Percentiles rank a stretch among this genome's conserved stretches.
Evolutionary conservation across 2,113 vertebrate species (phyloP).

Genomic region (Pipra filicauda): DNA sequence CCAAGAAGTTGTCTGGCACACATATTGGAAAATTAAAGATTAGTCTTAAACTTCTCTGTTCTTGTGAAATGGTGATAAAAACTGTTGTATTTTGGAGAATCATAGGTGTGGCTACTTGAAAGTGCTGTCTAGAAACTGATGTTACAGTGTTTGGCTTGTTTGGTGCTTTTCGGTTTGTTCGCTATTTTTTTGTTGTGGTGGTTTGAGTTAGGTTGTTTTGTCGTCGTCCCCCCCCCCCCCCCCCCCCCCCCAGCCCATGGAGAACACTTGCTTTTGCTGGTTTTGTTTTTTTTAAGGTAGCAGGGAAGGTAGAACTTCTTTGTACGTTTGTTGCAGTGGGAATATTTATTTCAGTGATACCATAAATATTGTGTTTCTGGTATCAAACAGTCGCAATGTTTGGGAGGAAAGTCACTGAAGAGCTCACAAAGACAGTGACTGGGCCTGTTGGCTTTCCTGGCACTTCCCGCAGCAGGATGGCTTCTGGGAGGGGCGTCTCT

Average conservation of each 20-base stretch:
- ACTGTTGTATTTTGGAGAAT: not conserved
- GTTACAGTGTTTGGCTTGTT: not conserved
- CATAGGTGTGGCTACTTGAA: not conserved
- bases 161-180: not conserved
- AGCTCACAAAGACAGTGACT: not conserved
- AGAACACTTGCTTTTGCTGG: not conserved
- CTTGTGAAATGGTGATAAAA: not conserved
- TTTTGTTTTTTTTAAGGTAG: not conserved
- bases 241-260: too few relatives aligned
- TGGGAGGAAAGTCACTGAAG: too few relatives aligned
- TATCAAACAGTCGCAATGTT: rapidly evolving
- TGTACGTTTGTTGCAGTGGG: not conserved
- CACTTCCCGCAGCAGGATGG: not conserved
- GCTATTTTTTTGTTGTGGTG: not conserved
- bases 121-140: not conserved
- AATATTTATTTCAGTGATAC: not conserved
- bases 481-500: not conserved
- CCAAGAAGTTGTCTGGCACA: rapidly evolving
- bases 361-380: not conserved
- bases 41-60: not conserved
- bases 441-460: not conserved
- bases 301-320: not conserved
- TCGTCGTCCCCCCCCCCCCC: not conserved
- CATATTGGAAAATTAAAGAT: not conserved
- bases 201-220: not conserved